These are phyloP conservation scores for Sus scrofa DNA, from an alignment of 2,113 vertebrate species.

Conservation along the genomic window T2T-Sscrofa CM000812.6:198738001-198738500, in stretches of 20 bases:
- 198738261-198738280: not conserved
- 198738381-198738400: not conserved
- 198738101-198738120: slow-evolving; percentile 16
- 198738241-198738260: not conserved
- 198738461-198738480: not conserved
- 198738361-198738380: not conserved
- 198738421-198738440: not conserved
- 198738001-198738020: slow-evolving; percentile 15
- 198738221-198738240: not conserved
- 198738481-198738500: not conserved
- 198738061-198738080: not conserved
- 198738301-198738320: slow-evolving; percentile 32
- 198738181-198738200: not conserved
- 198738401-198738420: not conserved
- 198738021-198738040: slow-evolving; percentile 31
- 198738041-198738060: slow-evolving; percentile 20
- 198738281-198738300: slow-evolving; percentile 12
- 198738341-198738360: slow-evolving; percentile 30
- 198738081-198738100: slow-evolving; percentile 43
- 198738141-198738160: slow-evolving; percentile 30
- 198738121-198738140: not conserved
- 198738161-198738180: not conserved
- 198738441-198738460: slow-evolving; percentile 24
- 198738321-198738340: slow-evolving; percentile 9
- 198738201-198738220: not conserved